Conservation (phyloP, 2,888 invertebrate genomes). For the Pterobdella sp. region DNA sequence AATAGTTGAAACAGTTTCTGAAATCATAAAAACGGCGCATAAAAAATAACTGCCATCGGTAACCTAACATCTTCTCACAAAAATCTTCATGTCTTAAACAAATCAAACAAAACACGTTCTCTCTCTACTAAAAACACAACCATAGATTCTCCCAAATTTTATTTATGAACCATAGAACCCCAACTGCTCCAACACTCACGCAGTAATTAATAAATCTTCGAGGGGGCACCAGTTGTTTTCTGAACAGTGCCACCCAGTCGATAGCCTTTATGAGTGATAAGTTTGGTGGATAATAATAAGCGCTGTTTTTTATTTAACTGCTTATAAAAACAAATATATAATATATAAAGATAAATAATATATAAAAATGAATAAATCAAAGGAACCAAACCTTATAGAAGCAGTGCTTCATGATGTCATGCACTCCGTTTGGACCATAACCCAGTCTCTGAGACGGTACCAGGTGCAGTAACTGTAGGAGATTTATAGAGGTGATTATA, state of each 20-base stretch:
- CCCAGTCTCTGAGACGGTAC: conserved; percentile 23
- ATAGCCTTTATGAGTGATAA: not conserved
- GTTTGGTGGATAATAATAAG: too few species aligned
- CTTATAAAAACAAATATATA: not conserved
- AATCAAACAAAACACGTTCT: too few species aligned
- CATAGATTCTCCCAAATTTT: not conserved
- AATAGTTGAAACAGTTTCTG: too few species aligned
- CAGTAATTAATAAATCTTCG: conserved; percentile 12
- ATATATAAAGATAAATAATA: not conserved
- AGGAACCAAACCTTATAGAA: conserved; percentile 25
- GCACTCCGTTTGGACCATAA: conserved; percentile 15
- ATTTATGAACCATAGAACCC: not conserved
- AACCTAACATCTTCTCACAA: too few species aligned
- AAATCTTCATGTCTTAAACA: too few species aligned
- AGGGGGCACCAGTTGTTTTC: conserved; percentile 18
- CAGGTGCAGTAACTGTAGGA: conserved; percentile 22
- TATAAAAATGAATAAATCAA: not conserved
- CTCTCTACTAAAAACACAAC: not conserved
- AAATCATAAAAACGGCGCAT: too few species aligned
- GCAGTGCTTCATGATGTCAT: conserved; percentile 23
- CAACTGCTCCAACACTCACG: conserved; percentile 12
- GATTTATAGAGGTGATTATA: too few species aligned
- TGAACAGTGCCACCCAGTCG: conserved; percentile 23
- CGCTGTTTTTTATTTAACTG: too few species aligned
- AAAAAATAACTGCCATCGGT: too few species aligned